Evolutionary conservation across 2,113 vertebrate species (phyloP).

Genomic region (Phoenicopterus ruber): DNA sequence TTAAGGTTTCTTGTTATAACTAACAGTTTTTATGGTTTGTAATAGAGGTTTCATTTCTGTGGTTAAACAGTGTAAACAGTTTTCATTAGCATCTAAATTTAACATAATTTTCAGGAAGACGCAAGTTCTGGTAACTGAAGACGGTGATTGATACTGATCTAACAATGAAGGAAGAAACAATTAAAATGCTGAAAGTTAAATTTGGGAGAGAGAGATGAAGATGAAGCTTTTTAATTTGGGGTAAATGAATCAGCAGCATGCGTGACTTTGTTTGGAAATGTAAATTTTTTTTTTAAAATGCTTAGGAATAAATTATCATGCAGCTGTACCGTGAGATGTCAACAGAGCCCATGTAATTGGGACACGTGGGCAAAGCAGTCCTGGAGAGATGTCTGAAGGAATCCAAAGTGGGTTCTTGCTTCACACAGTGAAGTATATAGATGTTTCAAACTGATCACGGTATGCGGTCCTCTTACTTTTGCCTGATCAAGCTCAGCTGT

Average conservation of each 20-base stretch:
- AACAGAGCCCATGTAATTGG: background rate
- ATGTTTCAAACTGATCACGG: accelerated
- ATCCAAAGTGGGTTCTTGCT: background rate
- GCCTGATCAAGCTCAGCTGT: background rate
- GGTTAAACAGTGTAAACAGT: slow-evolving; percentile 53
- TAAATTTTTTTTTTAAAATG: background rate
- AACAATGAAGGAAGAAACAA: slow-evolving; percentile 15
- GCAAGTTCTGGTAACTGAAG: slow-evolving; percentile 14
- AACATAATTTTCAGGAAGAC: slow-evolving; percentile 36
- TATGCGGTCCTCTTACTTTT: background rate
- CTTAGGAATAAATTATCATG: background rate
- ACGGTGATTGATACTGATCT: slow-evolving; percentile 33
- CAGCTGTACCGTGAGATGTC: background rate
- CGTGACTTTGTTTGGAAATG: background rate
- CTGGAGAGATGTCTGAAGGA: background rate
- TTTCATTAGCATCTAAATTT: slow-evolving; percentile 59
- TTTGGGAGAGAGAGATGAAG: background rate
- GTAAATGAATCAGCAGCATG: background rate
- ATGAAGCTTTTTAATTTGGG: background rate
- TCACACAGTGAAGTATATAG: background rate
- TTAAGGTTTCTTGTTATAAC: slow-evolving; percentile 40
- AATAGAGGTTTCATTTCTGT: slow-evolving; percentile 46
- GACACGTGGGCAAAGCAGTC: background rate
- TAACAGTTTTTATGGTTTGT: slow-evolving; percentile 32
- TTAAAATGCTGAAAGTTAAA: slow-evolving; percentile 32